Percentiles rank a stretch among this genome's conserved stretches.
phyloP scores from a whole-genome alignment of 64 coral and sea anemone genomes.

The Actinia equina region DNA sequence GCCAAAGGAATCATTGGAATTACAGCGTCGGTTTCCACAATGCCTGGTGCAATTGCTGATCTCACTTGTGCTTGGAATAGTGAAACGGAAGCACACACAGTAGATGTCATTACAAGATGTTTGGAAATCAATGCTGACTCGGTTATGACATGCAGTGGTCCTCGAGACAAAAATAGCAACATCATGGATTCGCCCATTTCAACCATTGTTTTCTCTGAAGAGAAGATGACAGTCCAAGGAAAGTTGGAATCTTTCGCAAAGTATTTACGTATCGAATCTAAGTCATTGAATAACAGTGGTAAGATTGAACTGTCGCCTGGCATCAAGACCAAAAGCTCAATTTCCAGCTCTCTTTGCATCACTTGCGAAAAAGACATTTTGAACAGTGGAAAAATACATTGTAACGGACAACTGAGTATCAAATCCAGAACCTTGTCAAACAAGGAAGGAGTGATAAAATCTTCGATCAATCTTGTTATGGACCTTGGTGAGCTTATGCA shows the following conservation, averaged over 20 bases:
- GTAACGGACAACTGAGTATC: constrained; percentile 22
- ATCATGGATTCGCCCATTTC: background rate
- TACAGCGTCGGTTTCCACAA: too few relatives aligned
- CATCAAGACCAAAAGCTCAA: background rate
- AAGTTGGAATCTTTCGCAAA: constrained; percentile 17
- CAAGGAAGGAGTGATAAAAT: constrained; percentile 33
- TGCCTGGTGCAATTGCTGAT: too few relatives aligned
- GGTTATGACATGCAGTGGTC: background rate
- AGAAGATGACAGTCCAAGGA: constrained; percentile 29
- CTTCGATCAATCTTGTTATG: background rate
- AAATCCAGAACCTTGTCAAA: constrained; percentile 28
- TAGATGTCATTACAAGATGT: constrained; percentile 45
- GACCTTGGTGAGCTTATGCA: constrained; percentile 42
- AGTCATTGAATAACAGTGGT: constrained; percentile 33
- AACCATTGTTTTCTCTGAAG: constrained; percentile 19
- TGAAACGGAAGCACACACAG: background rate
- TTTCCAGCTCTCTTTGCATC: constrained; percentile 1
- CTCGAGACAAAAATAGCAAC: constrained; percentile 1
- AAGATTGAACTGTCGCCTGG: constrained; percentile 19
- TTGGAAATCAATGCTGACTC: constrained; percentile 33
- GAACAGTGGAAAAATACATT: constrained; percentile 35
- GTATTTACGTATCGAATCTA: constrained; percentile 24
- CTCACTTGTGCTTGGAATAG: constrained; percentile 1
- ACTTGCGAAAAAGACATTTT: background rate
- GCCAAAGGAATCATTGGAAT: too few relatives aligned